These are phyloP conservation scores for Teleiodes luculella DNA, from an alignment of 2,888 invertebrate species.

Conservation along the genomic window DNA sequence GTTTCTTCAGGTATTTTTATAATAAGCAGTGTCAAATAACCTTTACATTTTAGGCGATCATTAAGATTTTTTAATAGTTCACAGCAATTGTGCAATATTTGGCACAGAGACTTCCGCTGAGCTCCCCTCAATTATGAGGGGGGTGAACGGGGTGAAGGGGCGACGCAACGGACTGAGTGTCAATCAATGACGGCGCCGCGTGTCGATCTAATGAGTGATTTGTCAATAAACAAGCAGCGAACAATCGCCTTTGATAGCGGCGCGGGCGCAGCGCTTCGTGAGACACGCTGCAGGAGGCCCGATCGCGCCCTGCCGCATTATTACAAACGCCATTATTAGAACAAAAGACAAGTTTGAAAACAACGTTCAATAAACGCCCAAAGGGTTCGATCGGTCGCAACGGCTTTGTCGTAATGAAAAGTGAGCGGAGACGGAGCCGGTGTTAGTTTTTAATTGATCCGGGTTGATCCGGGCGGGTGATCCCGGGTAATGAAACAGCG, in stretches of 20 bases:
- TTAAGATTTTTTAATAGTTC: too few species aligned
- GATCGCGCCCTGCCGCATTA: neutral
- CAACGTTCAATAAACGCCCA: neutral
- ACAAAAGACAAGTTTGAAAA: neutral
- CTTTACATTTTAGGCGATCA: too few species aligned
- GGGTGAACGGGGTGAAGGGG: too few species aligned
- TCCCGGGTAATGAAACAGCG: conserved; percentile 41
- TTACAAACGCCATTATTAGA: neutral
- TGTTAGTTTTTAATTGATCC: conserved; percentile 45
- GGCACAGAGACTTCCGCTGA: neutral
- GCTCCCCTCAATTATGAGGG: neutral
- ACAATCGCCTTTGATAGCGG: conserved; percentile 22
- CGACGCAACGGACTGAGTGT: conserved; percentile 15
- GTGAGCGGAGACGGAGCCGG: conserved; percentile 23
- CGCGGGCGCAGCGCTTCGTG: neutral
- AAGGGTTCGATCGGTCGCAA: conserved; percentile 2
- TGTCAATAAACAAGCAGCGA: conserved; percentile 44
- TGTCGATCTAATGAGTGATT: conserved; percentile 56
- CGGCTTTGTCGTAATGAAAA: neutral
- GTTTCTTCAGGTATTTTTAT: too few species aligned
- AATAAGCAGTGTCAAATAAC: too few species aligned
- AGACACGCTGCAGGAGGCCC: conserved; percentile 5
- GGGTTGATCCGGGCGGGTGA: conserved; percentile 26
- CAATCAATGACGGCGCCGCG: conserved; percentile 47
- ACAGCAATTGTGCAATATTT: neutral